Conservation (phyloP, 1,140 invertebrate species). For the Drosophila sp. region DNA sequence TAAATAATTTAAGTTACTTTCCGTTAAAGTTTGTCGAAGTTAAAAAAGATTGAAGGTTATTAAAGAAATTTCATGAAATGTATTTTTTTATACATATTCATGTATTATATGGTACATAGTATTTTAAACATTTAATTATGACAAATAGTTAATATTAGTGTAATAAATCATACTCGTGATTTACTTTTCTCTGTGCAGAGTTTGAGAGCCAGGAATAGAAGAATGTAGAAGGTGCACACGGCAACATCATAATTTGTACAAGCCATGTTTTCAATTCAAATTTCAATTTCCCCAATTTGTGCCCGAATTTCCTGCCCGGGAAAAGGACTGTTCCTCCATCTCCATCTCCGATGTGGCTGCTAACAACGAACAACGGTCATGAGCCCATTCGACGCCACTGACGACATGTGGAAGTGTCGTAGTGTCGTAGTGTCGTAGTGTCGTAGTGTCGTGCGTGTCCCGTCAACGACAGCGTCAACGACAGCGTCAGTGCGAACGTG, state of each 20-base stretch:
- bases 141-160: no score
- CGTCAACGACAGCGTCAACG: constrained; percentile 24
- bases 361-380: constrained; percentile 1
- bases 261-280: constrained; percentile 71
- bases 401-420: constrained; percentile 52
- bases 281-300: constrained; percentile 75
- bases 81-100: no score
- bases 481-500: constrained; percentile 41
- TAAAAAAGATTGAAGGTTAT: no score
- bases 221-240: no score
- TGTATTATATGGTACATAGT: no score
- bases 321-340: constrained; percentile 1
- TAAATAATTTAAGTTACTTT: no score
- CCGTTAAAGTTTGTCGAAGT: no score
- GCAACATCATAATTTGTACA: constrained; percentile 48
- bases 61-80: no score
- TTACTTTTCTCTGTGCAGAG: neutral
- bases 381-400: neutral
- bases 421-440: no score
- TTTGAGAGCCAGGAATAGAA: neutral
- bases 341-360: neutral
- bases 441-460: constrained; percentile 48
- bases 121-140: no score
- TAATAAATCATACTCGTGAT: no score
- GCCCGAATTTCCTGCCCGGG: constrained; percentile 62